Evolutionary conservation across 2,888 invertebrate genomes (phyloP), one percentile per base, ranked within the genome.

Genomic region (Ophioninae sp.): DNA sequence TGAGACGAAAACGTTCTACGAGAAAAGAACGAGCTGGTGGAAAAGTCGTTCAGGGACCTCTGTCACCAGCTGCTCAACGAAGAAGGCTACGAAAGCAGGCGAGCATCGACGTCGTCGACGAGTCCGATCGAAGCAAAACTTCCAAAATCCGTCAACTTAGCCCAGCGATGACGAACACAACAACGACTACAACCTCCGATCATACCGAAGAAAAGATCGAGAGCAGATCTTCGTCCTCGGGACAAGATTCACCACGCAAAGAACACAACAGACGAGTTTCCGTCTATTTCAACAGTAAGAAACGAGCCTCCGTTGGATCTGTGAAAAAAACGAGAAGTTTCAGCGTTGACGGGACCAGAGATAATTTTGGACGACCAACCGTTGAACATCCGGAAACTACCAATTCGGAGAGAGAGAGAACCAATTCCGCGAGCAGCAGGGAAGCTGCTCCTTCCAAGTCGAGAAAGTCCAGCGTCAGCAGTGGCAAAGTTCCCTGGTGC

Each of bases 401-500:
- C 22, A 90, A 89, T 86, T 95, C 95, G 0, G 95, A 96, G 85
- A 94, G 95, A 85, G 96, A 96, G 90, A 93, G 95, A 44, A 95
- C 95, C 0, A 95, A 95, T 91, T 95, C 95, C 0, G 94, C 95
- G 61, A 95, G 94, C 90, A 95, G 95, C 20, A 91, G 95, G 30
- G 94, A 93, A 6, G 95, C 95, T 0, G 93, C 94, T 3, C 87
- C 85, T 20, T 87, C 76, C 17, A 95, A 95, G 88, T 94, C 94
- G 1, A 94, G 95, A 89, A 96, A 96, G 89, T 94, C 95, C 82
- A 94, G 96, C 79, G 95, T 95, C 74, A 94, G 95, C 64, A 96
- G 96, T 0, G 95, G 95, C 13, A 96, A 95, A 88, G 95, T 97
- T 87, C 97, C 97, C 0, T 97, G 97, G 97, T 97, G 97, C 89